Evolutionary conservation across 2,888 invertebrate genomes (phyloP).

Genomic region (Cheilosia soror): DNA sequence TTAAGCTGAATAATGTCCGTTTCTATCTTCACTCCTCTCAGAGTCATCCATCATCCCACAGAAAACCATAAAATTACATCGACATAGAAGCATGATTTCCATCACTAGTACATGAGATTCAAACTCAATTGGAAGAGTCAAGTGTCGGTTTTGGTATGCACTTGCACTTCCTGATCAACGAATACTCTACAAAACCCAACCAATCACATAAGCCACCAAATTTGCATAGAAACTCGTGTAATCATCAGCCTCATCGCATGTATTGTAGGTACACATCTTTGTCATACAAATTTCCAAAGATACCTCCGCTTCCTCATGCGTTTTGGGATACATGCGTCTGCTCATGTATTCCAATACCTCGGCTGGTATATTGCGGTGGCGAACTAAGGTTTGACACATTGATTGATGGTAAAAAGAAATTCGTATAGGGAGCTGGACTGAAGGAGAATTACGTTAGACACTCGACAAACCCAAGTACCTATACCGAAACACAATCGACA

Average conservation of each 20-base stretch:
- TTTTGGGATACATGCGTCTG: conserved; percentile 26
- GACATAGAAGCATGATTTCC: conserved; percentile 34
- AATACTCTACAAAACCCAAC: conserved; percentile 13
- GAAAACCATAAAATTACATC: conserved; percentile 26
- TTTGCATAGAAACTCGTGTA: conserved; percentile 57
- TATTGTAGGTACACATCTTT: conserved; percentile 36
- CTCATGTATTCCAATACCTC: conserved; percentile 9
- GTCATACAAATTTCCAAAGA: conserved; percentile 64
- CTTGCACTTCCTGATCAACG: conserved; percentile 33
- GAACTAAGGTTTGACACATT: conserved; percentile 60
- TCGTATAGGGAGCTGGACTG: conserved; percentile 49
- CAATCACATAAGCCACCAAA: conserved; percentile 37
- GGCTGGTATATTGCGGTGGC: conserved; percentile 20
- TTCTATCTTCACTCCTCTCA: no score
- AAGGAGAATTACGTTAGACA: conserved; percentile 41
- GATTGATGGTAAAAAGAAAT: conserved; percentile 67
- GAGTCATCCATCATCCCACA: background rate
- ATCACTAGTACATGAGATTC: conserved; percentile 20
- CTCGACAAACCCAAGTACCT: conserved; percentile 42
- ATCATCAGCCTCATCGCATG: conserved; percentile 5
- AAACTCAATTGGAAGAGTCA: conserved; percentile 49
- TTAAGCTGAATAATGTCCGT: background rate
- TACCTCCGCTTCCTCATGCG: background rate
- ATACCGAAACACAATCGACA: conserved; percentile 1
- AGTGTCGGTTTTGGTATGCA: conserved; percentile 21